Evolutionary conservation across 2,113 vertebrate species (phyloP).

Genomic region (Saguinus imperator): DNA sequence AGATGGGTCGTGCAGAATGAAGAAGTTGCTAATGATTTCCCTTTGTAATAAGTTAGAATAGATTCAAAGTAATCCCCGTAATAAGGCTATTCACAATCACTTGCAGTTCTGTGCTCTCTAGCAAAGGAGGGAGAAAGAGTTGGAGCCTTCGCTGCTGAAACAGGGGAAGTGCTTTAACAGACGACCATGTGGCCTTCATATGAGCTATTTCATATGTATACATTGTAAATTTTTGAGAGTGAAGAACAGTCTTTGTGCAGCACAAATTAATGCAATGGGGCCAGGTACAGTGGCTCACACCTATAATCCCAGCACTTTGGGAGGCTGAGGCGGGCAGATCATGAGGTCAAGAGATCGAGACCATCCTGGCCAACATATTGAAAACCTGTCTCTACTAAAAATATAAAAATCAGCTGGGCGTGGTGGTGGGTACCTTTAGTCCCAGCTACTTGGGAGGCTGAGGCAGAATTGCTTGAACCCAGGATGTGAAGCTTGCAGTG

Average conservation of each 20-base stretch:
- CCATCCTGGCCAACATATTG: no score
- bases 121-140: background rate
- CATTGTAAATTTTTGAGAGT: background rate
- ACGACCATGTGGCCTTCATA: background rate
- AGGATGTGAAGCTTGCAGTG: no score
- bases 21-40: background rate
- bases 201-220: background rate
- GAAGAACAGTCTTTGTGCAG: background rate
- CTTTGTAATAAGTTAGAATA: background rate
- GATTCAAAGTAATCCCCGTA: background rate
- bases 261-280: background rate
- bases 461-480: no score
- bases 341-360: no score
- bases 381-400: no score
- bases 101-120: background rate
- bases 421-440: no score
- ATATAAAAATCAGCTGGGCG: no score
- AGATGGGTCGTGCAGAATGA: background rate
- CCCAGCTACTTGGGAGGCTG: no score
- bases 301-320: no score
- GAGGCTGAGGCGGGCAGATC: no score
- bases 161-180: no score
- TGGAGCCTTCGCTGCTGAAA: accelerated
- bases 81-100: accelerated
- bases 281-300: no score